These are phyloP conservation scores for Orycteropus afer DNA, from an alignment of 2,113 vertebrate species.

Conservation along the genomic window DNA sequence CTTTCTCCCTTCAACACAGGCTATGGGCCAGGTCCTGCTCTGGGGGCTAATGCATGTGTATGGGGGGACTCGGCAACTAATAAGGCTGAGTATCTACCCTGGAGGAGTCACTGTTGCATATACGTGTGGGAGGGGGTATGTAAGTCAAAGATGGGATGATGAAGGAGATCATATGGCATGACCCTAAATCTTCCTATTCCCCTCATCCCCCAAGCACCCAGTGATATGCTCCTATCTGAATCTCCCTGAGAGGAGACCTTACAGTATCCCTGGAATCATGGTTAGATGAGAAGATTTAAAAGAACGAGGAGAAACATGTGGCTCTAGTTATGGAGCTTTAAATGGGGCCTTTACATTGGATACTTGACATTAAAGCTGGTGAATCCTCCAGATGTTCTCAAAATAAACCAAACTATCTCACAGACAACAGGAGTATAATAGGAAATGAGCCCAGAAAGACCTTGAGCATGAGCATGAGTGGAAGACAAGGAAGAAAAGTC, in stretches of 20 bases:
- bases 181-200: background rate
- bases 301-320: constrained; percentile 7
- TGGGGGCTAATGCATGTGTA: background rate
- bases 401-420: constrained; percentile 5
- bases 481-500: too few relatives aligned
- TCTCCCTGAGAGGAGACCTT: background rate
- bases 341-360: background rate
- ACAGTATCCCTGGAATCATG: background rate
- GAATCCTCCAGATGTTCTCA: constrained; percentile 17
- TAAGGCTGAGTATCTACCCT: background rate
- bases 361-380: background rate
- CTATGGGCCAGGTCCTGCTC: background rate
- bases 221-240: background rate
- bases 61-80: background rate
- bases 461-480: background rate
- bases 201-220: background rate
- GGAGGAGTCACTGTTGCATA: background rate
- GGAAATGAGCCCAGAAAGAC: constrained; percentile 5
- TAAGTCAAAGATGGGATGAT: background rate
- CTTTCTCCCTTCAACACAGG: background rate
- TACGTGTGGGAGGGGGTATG: background rate
- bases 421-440: background rate
- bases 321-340: constrained; percentile 15
- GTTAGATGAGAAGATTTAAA: background rate
- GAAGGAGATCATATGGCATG: background rate